Conservation (phyloP, 2,888 invertebrate genomes). For the Drosophila hamatofila region DNA sequence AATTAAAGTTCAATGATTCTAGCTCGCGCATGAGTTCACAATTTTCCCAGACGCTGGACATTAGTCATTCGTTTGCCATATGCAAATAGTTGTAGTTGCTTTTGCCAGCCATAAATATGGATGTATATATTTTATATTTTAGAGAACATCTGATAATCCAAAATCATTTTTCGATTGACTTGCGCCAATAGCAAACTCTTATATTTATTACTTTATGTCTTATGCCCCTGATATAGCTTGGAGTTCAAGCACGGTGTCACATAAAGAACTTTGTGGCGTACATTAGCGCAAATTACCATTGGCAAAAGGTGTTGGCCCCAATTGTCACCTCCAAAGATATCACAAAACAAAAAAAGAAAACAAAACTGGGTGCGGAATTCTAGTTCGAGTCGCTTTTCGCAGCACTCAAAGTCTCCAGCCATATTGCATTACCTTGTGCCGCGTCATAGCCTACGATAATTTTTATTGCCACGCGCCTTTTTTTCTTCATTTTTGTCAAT, state of each 20-base stretch:
- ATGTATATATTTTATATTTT: not conserved
- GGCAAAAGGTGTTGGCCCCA: constrained; percentile 79
- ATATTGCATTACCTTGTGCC: constrained; percentile 67
- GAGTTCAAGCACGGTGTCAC: constrained; percentile 45
- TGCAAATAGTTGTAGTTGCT: constrained; percentile 41
- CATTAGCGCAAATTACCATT: constrained; percentile 75
- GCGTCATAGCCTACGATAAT: constrained; percentile 38
- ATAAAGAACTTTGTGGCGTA: constrained; percentile 52
- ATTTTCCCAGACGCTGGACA: constrained; percentile 30
- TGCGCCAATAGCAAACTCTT: constrained; percentile 1
- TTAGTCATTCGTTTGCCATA: constrained; percentile 62
- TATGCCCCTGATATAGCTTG: constrained; percentile 24
- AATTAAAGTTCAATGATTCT: constrained; percentile 73
- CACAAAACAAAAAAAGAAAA: constrained; percentile 36
- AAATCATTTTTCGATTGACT: constrained; percentile 3
- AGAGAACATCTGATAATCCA: constrained; percentile 9
- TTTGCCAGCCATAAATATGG: constrained; percentile 1
- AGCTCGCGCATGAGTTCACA: constrained; percentile 52
- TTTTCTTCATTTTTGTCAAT: constrained; percentile 35
- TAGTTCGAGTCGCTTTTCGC: constrained; percentile 35
- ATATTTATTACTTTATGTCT: constrained; percentile 52
- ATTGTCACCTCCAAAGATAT: constrained; percentile 78
- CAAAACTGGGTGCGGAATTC: constrained; percentile 70
- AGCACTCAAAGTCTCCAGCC: constrained; percentile 15
- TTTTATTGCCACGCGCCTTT: constrained; percentile 78